Percentiles rank a stretch among this genome's conserved stretches.
Conservation (phyloP, 2,113 vertebrate species). For the Anseranas semipalmata region DNA sequence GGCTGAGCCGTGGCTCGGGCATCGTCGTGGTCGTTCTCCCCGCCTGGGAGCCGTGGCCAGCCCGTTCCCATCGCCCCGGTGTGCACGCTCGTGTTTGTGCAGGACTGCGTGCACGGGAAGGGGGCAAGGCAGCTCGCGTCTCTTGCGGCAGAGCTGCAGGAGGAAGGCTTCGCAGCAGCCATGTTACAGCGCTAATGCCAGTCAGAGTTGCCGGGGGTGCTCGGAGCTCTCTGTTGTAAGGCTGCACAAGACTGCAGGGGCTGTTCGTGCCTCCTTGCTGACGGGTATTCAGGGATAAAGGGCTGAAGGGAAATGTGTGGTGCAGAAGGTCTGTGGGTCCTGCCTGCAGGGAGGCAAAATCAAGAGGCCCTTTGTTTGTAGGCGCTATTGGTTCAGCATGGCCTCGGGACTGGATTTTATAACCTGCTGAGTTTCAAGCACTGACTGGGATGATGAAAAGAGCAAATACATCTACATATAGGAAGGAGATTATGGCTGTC, state of each 20-base stretch:
- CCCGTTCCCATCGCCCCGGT: too few species aligned
- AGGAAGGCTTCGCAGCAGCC: neutral
- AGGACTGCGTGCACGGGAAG: neutral
- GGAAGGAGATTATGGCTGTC: neutral
- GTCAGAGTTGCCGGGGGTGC: neutral
- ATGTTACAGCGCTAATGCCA: neutral
- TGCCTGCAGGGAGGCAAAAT: too few species aligned
- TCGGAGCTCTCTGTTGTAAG: neutral
- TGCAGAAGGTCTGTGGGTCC: neutral
- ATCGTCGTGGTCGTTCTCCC: too few species aligned
- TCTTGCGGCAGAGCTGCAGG: neutral
- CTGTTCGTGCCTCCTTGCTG: neutral
- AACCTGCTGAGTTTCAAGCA: neutral
- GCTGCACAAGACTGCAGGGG: neutral
- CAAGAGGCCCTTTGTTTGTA: neutral
- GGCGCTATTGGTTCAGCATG: neutral
- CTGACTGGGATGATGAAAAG: neutral
- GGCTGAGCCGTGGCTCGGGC: too few species aligned
- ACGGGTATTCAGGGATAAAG: neutral
- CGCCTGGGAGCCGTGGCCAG: too few species aligned
- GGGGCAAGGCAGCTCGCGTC: neutral
- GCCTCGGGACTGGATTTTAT: neutral
- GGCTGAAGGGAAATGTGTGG: neutral
- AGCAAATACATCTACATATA: neutral
- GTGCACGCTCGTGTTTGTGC: neutral